Conservation (phyloP, 23 tunicate species). For the Clavelina lepadiformis region DNA sequence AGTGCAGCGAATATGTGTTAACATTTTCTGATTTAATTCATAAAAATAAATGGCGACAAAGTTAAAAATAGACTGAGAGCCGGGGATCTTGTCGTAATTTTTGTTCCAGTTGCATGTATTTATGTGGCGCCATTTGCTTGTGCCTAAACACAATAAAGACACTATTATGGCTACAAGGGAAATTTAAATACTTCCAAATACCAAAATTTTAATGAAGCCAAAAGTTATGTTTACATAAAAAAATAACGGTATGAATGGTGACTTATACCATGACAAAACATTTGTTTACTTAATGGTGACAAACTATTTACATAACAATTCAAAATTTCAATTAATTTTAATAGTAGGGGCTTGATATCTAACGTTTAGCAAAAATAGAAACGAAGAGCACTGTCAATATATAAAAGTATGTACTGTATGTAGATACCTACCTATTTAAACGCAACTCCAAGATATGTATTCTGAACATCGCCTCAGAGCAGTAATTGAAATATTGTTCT, state of each 20-base stretch:
- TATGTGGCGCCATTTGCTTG: slow-evolving; percentile 93
- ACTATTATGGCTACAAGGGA: not conserved
- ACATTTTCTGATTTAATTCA: not conserved
- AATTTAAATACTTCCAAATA: no score
- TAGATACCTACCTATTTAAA: slow-evolving; percentile 53
- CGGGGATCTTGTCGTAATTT: slow-evolving; percentile 85
- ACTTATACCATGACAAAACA: no score
- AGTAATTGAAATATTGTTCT: slow-evolving; percentile 93
- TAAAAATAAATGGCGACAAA: no score
- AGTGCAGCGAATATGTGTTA: no score
- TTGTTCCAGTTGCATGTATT: slow-evolving; percentile 89
- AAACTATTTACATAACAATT: no score
- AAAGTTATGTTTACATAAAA: not conserved
- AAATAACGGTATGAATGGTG: not conserved
- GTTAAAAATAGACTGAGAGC: slow-evolving; percentile 54
- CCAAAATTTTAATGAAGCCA: not conserved
- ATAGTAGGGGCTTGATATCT: no score
- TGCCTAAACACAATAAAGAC: slow-evolving; percentile 56
- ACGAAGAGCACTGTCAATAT: not conserved
- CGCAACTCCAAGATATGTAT: slow-evolving; percentile 92
- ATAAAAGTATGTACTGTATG: no score
- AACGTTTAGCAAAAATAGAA: no score
- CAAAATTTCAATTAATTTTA: no score
- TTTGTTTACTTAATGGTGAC: no score
- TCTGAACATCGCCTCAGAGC: slow-evolving; percentile 99